Percentiles rank a stretch among this genome's conserved stretches.
Conservation (phyloP, 2,888 invertebrate genomes). For the Amiota mariae region DNA sequence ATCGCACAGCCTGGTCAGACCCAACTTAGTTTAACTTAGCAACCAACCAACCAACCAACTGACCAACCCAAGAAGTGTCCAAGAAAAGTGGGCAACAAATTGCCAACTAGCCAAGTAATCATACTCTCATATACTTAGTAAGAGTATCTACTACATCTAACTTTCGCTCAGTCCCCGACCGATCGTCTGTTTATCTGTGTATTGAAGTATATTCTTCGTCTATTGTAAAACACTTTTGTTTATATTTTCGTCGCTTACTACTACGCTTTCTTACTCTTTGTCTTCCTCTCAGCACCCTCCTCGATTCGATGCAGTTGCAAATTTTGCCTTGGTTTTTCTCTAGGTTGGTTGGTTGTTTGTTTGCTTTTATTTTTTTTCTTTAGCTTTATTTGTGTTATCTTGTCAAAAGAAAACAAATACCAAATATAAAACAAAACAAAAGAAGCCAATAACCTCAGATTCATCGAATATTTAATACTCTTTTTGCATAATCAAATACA, state of each 20-base stretch:
- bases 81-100: too few relatives aligned
- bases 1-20: slow-evolving; percentile 22
- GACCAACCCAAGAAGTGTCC: too few relatives aligned
- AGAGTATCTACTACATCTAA: too few relatives aligned
- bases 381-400: slow-evolving; percentile 13
- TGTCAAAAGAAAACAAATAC: slow-evolving; percentile 14
- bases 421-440: slow-evolving; percentile 3
- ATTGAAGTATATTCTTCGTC: slow-evolving; percentile 16
- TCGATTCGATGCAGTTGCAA: neutral
- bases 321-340: slow-evolving; percentile 8
- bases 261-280: neutral
- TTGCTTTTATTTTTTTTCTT: slow-evolving; percentile 1
- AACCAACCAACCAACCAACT: too few relatives aligned
- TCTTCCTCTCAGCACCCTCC: neutral
- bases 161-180: too few relatives aligned
- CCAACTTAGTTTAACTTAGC: too few relatives aligned
- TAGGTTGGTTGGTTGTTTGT: neutral
- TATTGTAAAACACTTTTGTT: slow-evolving; percentile 28
- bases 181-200: neutral
- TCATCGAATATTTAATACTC: too few relatives aligned
- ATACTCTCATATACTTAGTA: too few relatives aligned
- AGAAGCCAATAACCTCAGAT: neutral
- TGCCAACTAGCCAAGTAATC: too few relatives aligned
- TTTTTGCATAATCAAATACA: too few relatives aligned
- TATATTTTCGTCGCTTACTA: slow-evolving; percentile 17